Base-by-base conservation (phyloP, 1,140 invertebrate genomes). In the Oppia nitens region DNA sequence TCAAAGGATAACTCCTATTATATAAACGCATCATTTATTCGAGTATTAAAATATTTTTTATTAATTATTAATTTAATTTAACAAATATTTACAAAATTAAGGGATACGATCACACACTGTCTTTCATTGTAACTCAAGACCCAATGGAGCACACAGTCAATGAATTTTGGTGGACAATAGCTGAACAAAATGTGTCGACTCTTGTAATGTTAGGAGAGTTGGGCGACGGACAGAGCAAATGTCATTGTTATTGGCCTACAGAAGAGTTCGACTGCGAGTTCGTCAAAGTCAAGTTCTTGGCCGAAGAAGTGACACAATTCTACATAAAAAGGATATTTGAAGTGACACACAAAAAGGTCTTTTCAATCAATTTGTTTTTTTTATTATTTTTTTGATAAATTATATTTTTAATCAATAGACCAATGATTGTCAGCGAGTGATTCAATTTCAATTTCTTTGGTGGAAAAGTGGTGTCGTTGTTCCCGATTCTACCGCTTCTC, bases 161-260 rank as follows among this genome's bases (percentile, higher is more conserved):
- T 61, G 93, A 96, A 74, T 96, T 97, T 72, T 96, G 93, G 92
- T 77, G 90, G 68, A 93, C 96, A 90, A 81, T 96, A 51, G 87
- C 85, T 23, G 90, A 95, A 70, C 88, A 94, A 67, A 83, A 85
- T 69, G 83, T 94, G 26, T 80, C 81, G 49, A 90, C 87, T 1
- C 83, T 97, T 58, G 86, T 94, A 29, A 95, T 96, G 90, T 77
- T 96, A 45, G 94, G 89, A 49, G 88, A 92, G 71, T 79, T 92
- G 69, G 78, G 80, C 69, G 69, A 63, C 11, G 64, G 62, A 27
- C 75, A 81, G 60, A 87, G 86, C 68, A 75, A 74, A 61, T 94
- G 89, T 72, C 84, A 82, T 32, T 78, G 85, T 11, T 94, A 95
- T 71, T 94, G 90, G 89, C 77, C 77, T 45, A 86, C 90, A 66